A percentile compares a stretch with the other conserved stretches of the same genome.
Conservation (phyloP, 2,797 vertebrate genomes). For the Gobio occitaniae region DNA sequence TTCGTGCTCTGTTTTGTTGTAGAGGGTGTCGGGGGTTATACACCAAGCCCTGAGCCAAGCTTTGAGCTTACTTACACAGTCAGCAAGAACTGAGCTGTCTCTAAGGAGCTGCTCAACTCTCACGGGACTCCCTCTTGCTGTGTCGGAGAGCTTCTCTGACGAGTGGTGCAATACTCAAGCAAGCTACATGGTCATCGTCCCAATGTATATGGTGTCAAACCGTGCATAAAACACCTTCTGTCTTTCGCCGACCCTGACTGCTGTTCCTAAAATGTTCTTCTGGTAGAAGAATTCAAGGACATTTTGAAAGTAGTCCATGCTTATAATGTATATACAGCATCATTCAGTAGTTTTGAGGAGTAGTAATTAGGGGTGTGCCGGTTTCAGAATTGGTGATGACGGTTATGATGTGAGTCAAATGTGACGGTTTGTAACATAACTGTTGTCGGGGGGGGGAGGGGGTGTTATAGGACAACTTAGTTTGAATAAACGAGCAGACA, state of each 20-base stretch:
- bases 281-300: not conserved
- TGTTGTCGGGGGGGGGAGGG: no score
- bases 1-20: conserved; percentile 42
- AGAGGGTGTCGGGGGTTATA: conserved; percentile 31
- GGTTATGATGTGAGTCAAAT: no score
- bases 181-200: conserved; percentile 7
- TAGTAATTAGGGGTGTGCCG: no score
- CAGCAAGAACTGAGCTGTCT: conserved; percentile 45
- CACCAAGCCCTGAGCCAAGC: conserved; percentile 38
- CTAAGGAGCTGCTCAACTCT: conserved; percentile 49
- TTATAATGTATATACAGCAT: not conserved
- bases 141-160: conserved; percentile 43
- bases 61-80: conserved; percentile 48
- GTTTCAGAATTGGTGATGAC: no score
- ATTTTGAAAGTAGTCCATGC: not conserved
- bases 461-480: no score
- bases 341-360: not conserved
- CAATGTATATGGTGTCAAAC: conserved; percentile 20
- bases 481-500: no score
- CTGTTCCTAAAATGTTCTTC: not conserved
- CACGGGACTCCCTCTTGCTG: conserved; percentile 38
- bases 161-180: conserved; percentile 12
- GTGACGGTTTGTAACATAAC: no score
- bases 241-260: not conserved
- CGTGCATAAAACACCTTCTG: conserved; percentile 3